Evolutionary conservation across 2,113 vertebrate species (phyloP), one percentile per base, ranked within the genome.

Genomic region (Myrmecobius fasciatus): DNA sequence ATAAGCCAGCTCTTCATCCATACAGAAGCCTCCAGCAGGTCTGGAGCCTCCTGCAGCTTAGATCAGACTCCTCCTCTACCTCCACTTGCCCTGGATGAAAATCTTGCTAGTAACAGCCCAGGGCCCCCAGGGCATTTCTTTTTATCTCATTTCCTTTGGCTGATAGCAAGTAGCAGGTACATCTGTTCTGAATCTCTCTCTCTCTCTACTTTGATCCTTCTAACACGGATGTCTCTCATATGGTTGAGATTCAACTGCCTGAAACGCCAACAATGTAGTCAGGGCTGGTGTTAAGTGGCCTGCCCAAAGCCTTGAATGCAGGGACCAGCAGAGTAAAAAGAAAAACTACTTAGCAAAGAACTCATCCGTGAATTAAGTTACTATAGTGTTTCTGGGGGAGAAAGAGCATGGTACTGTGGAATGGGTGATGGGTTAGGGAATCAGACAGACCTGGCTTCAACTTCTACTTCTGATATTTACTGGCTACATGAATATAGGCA

Each of bases 301-400:
- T 67, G 3, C 0, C 92, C 20, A 54, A 93, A 96, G 95, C 67
- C 93, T 88, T 96, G 53, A 3, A n/a, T 56, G n/a, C 17, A 83
- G 67, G 67, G 31, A 14, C 43, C 67, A 43, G 8, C 1, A 20
- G 20, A 83, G 17, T 7, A 43, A n/a, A 43, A n/a, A 83, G 14
- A 43, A 43, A 83, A 83, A 7, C n/a, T 83, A 43, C 67, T 43
- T 20, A 24, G 17, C n/a, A 6, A 43, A 83, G 7, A 83, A 43
- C 67, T 83, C 67, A 24, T 2, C 6, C 56, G 17, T 0, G 3
- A 8, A 43, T 83, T 43, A 20, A 6, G 7, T 8, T 83, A 1
- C 67, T 83, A 22, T 43, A 8, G 67, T 22, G 36, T n/a, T 83
- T 43, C 67, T 83, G n/a, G 67, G 67, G 20, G n/a, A 22, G 6